Evolutionary conservation across 2,888 invertebrate genomes (phyloP).

Genomic region (Amphipyra berbera): DNA sequence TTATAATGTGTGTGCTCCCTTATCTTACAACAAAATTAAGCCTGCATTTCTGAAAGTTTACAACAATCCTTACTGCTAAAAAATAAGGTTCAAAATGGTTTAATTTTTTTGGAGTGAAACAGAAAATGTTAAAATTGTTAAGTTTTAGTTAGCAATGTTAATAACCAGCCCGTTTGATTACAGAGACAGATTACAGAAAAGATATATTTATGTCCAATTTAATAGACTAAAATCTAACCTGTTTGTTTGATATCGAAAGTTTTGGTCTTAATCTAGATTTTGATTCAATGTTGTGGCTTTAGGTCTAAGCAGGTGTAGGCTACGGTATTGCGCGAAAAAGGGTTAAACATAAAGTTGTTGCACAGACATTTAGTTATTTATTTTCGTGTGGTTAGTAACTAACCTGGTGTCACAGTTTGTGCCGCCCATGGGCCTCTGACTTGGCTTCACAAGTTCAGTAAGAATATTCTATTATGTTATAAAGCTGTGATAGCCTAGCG

Average conservation of each 20-base stretch:
- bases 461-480: no score
- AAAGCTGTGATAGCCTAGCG: no score
- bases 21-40: conserved; percentile 26
- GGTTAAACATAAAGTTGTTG: no score
- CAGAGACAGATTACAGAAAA: conserved; percentile 49
- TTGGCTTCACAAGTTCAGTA: no score
- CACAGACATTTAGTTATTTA: no score
- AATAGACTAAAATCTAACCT: conserved; percentile 41
- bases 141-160: conserved; percentile 52
- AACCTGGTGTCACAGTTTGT: no score
- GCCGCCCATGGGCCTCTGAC: no score
- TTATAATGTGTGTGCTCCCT: conserved; percentile 21
- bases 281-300: conserved; percentile 19
- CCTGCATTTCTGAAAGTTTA: conserved; percentile 8
- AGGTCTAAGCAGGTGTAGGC: conserved; percentile 27
- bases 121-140: conserved; percentile 5
- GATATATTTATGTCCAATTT: conserved; percentile 46
- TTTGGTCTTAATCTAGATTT: conserved; percentile 43
- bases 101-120: background rate
- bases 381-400: no score
- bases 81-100: conserved; percentile 27
- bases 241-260: conserved; percentile 45
- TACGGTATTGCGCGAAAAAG: no score
- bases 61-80: background rate
- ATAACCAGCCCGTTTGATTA: conserved; percentile 54